These are phyloP conservation scores for Helicolenus hilgendorfi DNA, from an alignment of 2,797 vertebrate species.

Conservation along the genomic window DNA sequence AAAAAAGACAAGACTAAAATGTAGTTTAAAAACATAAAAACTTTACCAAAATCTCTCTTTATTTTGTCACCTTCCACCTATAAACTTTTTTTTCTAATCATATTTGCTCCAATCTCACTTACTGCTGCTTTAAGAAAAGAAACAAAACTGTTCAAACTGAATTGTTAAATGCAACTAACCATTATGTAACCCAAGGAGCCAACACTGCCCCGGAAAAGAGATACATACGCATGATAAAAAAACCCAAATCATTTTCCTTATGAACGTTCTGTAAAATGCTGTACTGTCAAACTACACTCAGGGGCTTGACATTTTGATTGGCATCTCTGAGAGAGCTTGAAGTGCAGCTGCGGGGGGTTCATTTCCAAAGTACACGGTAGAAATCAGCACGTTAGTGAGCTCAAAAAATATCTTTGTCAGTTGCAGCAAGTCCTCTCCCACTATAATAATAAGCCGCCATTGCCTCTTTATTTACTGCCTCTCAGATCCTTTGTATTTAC, in stretches of 20 bases:
- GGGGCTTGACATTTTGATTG: slow-evolving; percentile 37
- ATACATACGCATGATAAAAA: background rate
- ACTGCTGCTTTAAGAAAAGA: background rate
- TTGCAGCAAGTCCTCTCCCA: background rate
- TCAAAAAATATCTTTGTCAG: slow-evolving; percentile 34
- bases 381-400: slow-evolving; percentile 13
- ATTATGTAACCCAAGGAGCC: background rate
- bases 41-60: too few species aligned
- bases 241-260: background rate
- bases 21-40: too few species aligned
- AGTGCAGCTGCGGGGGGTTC: slow-evolving; percentile 14
- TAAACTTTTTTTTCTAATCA: too few species aligned
- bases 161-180: background rate
- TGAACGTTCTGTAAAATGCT: background rate
- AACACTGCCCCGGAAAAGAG: background rate
- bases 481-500: slow-evolving; percentile 3
- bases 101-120: too few species aligned
- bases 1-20: background rate
- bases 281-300: slow-evolving; percentile 32
- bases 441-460: background rate
- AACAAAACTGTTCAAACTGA: background rate
- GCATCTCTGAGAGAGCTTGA: slow-evolving; percentile 25
- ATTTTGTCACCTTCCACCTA: too few species aligned
- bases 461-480: slow-evolving; percentile 11
- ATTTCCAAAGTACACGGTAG: slow-evolving; percentile 25